Conservation (phyloP, 1,140 invertebrate genomes). For the Oedothorax gibbosus region DNA sequence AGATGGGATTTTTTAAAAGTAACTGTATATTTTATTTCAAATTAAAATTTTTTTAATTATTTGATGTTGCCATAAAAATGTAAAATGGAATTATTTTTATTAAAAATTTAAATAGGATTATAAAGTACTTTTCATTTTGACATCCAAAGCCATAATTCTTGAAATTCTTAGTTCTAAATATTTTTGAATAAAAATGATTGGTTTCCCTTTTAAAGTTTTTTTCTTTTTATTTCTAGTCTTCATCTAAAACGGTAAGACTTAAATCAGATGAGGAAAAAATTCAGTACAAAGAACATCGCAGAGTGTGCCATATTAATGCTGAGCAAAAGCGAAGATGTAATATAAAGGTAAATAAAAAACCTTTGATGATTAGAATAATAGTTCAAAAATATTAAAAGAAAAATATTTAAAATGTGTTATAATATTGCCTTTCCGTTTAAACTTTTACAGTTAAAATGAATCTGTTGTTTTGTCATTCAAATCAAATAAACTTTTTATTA, state of each 20-base stretch:
- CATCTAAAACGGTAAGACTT: conserved; percentile 65
- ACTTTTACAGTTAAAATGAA: not conserved
- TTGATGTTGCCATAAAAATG: too few species aligned
- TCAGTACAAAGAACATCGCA: conserved; percentile 68
- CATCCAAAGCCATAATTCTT: not conserved
- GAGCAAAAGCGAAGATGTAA: conserved; percentile 98
- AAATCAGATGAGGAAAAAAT: conserved; percentile 66
- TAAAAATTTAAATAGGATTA: too few species aligned
- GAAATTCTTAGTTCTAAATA: not conserved
- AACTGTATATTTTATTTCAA: too few species aligned
- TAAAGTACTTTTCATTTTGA: too few species aligned
- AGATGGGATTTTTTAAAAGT: too few species aligned
- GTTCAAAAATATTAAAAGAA: not conserved
- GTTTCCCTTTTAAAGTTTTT: not conserved
- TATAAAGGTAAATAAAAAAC: conserved; percentile 78
- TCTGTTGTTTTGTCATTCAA: not conserved
- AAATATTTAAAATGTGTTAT: not conserved
- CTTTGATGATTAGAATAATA: too few species aligned
- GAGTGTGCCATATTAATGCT: conserved; percentile 88
- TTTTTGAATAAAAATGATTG: not conserved
- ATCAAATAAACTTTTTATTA: not conserved
- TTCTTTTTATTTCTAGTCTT: conserved; percentile 46
- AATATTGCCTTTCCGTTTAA: not conserved
- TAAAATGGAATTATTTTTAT: too few species aligned
- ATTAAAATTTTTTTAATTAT: too few species aligned